Percentiles rank a stretch among this genome's conserved stretches.
These are phyloP conservation scores for Myopa tessellatipennis DNA, from an alignment of 2,888 invertebrate genomes.

Conservation along the genomic window DNA sequence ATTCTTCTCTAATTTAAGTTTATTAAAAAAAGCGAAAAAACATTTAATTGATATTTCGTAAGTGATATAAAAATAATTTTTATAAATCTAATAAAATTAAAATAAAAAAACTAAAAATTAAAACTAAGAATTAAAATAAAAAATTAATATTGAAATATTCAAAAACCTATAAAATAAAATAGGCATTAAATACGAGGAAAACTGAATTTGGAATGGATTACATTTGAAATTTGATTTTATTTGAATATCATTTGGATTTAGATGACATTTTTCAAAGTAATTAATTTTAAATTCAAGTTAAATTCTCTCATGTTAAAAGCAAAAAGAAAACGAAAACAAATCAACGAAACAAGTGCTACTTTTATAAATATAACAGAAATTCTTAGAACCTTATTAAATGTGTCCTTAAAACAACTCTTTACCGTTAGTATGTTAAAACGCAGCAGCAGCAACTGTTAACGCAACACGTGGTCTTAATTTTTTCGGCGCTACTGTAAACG, in stretches of 20 bases:
- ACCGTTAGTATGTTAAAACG: not conserved
- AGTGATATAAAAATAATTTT: slow-evolving; percentile 37
- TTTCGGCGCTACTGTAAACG: slow-evolving; percentile 9
- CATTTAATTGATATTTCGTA: slow-evolving; percentile 37
- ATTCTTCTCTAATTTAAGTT: slow-evolving; percentile 14
- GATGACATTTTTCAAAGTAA: not conserved
- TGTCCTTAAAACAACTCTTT: slow-evolving; percentile 48
- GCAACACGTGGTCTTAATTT: slow-evolving; percentile 11
- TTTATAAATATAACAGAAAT: not conserved
- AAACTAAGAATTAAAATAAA: not conserved
- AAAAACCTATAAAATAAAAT: not conserved
- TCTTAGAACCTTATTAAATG: slow-evolving; percentile 39
- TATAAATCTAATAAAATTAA: slow-evolving; percentile 16
- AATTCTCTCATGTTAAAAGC: no score
- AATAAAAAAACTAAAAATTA: not conserved
- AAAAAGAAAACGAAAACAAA: slow-evolving; percentile 7
- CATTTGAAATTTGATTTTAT: no score
- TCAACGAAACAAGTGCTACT: slow-evolving; percentile 28
- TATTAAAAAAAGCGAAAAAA: slow-evolving; percentile 25
- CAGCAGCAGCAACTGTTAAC: not conserved
- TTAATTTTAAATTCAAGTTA: no score
- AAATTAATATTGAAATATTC: not conserved
- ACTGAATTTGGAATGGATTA: not conserved
- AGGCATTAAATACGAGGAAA: not conserved
- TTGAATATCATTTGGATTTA: not conserved